Evolutionary conservation across 2,888 invertebrate genomes (phyloP), one percentile per base, ranked within the genome.

Genomic region (Acrocyrtus sp.): DNA sequence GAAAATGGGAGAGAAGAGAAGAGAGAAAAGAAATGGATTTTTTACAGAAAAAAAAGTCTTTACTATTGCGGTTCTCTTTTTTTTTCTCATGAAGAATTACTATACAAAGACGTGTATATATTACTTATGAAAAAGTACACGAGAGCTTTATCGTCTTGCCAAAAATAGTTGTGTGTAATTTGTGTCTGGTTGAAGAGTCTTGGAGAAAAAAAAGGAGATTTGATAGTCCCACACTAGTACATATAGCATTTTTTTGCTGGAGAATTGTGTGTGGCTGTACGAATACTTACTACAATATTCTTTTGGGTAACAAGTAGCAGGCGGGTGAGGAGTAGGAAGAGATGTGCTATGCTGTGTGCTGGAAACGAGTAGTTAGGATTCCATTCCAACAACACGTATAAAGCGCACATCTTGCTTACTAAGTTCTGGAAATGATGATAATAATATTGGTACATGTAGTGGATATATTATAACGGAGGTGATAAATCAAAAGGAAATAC

Each of bases 11-110:
- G 12, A 34, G 34, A 34, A 34, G 34, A 34, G 34, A 34, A 34
- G 12, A 34, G 50, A 50, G 63, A 58, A 62, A 61, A 62, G 56
- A 70, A 63, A 58, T 70, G 63, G 70, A 70, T 63, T 63, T 70
- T 70, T 58, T 66, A 24, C 29, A 26, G 43, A 47, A 48, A 34
- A n/a, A 69, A 70, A 62, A 70, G 34, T 69, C 54, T 39, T 51
- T 41, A 53, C 39, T 43, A 51, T 26, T 57, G 19, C 57, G 27
- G 21, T 50, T 50, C 24, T 24, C 3, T 53, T n/a, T 17, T 34
- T 8, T 34, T 34, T 34, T 34, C 34, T 34, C 34, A 34, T 34
- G 34, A 34, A 34, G 34, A 34, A 34, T 34, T 34, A 34, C 34
- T 34, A 34, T 34, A 34, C 34, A 34, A 34, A 34, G 34, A 34